A percentile compares a stretch with the other conserved stretches of the same genome.
Conservation (phyloP, 1,140 invertebrate genomes). For the Drosophila ambigua region DNA sequence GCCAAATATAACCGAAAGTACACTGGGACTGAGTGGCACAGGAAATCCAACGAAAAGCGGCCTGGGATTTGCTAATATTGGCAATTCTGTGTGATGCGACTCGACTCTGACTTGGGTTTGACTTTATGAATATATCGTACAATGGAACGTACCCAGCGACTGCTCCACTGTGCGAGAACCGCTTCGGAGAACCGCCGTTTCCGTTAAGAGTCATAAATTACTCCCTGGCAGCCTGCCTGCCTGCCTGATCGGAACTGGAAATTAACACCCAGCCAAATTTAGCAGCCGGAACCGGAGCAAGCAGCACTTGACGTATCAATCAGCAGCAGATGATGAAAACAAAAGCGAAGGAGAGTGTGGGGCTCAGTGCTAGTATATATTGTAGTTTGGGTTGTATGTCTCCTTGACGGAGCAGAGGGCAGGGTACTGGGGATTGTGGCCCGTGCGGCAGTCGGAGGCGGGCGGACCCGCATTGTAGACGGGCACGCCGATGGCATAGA, state of each 20-base stretch:
- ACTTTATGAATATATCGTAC: too few species aligned
- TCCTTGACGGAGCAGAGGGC: conserved; percentile 68
- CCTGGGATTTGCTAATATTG: too few species aligned
- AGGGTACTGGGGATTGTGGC: conserved; percentile 65
- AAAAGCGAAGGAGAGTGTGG: conserved; percentile 35
- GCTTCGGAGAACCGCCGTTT: conserved; percentile 26
- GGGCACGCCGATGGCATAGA: conserved; percentile 69
- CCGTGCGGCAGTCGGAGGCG: conserved; percentile 70
- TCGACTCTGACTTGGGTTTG: too few species aligned
- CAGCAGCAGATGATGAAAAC: conserved; percentile 26
- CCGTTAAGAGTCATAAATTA: conserved; percentile 41
- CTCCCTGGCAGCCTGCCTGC: neutral
- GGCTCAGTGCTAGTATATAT: conserved; percentile 36
- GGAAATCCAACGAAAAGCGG: neutral
- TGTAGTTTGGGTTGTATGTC: conserved; percentile 77
- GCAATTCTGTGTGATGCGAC: too few species aligned
- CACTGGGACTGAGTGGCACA: neutral
- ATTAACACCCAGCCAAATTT: conserved; percentile 57
- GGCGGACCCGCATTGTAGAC: conserved; percentile 73
- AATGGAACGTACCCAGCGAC: too few species aligned
- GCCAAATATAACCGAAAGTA: conserved; percentile 25
- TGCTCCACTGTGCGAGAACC: conserved; percentile 45
- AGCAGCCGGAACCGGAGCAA: conserved; percentile 53
- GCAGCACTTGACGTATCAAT: conserved; percentile 54
- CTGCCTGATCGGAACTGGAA: conserved; percentile 16